phyloP scores from a whole-genome alignment of 2,888 invertebrate species.

The Lumbricus terrestris region DNA sequence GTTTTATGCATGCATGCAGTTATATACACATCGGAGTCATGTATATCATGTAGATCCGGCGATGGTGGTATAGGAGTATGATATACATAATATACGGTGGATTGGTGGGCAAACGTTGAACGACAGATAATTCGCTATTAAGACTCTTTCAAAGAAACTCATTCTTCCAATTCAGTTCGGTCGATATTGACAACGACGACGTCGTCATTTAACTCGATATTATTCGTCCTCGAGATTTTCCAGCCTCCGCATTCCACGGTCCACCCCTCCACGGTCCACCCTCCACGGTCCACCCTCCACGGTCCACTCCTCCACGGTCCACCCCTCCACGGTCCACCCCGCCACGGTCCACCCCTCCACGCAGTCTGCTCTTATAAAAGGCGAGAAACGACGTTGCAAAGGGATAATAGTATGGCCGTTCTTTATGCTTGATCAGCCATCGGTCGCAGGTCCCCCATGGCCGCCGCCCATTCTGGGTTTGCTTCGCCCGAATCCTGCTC shows the following conservation, averaged over 20 bases:
- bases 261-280: no score
- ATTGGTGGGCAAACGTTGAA: neutral
- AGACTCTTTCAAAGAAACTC: neutral
- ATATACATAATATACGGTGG: no score
- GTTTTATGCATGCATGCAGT: no score
- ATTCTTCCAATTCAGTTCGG: neutral
- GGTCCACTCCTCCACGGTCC: no score
- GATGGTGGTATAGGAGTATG: neutral
- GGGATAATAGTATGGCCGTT: neutral
- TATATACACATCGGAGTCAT: no score
- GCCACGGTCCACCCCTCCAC: no score
- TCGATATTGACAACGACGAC: neutral
- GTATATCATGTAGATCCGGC: neutral
- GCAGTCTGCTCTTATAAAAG: neutral
- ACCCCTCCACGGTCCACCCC: no score
- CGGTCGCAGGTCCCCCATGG: neutral
- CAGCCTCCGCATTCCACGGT: neutral
- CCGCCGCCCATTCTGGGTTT: neutral
- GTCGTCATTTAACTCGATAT: neutral
- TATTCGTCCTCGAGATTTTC: neutral
- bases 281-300: no score
- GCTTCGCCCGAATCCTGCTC: neutral
- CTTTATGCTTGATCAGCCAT: neutral
- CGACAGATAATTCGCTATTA: neutral
- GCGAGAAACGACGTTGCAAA: neutral